Evolutionary conservation across 2,888 invertebrate species (phyloP).

Genomic region (Diadromus collaris): DNA sequence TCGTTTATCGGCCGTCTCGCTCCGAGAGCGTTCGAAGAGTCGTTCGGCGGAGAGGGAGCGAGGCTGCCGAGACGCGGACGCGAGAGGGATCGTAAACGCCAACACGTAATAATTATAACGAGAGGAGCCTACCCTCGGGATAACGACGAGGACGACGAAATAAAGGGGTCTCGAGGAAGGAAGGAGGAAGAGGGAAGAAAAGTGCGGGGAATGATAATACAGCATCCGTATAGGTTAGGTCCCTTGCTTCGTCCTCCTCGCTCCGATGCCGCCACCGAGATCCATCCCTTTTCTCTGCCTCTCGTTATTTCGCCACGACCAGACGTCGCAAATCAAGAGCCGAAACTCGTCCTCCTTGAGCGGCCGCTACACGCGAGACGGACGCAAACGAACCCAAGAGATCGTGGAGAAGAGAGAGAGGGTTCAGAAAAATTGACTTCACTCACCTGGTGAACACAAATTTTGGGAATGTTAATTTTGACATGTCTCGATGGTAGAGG

Average conservation of each 20-base stretch:
- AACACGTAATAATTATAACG: constrained; percentile 79
- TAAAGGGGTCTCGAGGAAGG: constrained; percentile 7
- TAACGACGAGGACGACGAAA: constrained; percentile 55
- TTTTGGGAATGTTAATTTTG: no score
- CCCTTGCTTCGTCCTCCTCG: constrained; percentile 51
- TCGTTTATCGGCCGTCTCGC: constrained; percentile 19
- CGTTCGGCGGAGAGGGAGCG: constrained; percentile 19
- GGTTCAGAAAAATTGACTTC: constrained; percentile 21
- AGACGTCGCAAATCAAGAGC: constrained; percentile 67
- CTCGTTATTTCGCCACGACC: constrained; percentile 64
- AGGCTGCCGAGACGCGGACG: constrained; percentile 45
- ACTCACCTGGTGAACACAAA: background rate
- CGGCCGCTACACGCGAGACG: background rate
- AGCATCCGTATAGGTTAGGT: constrained; percentile 37
- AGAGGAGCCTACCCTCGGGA: constrained; percentile 65
- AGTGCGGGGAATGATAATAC: constrained; percentile 36
- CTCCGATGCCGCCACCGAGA: constrained; percentile 43
- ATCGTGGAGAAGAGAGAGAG: background rate
- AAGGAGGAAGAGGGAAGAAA: constrained; percentile 24
- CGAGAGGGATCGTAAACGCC: constrained; percentile 75
- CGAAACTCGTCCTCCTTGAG: constrained; percentile 46
- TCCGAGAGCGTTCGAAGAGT: constrained; percentile 8
- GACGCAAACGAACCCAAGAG: background rate
- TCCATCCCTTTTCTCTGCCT: constrained; percentile 63
- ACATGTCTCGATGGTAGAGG: no score